Evolutionary conservation across 2,888 invertebrate species (phyloP).

Genomic region (Parnassius glacialis): DNA sequence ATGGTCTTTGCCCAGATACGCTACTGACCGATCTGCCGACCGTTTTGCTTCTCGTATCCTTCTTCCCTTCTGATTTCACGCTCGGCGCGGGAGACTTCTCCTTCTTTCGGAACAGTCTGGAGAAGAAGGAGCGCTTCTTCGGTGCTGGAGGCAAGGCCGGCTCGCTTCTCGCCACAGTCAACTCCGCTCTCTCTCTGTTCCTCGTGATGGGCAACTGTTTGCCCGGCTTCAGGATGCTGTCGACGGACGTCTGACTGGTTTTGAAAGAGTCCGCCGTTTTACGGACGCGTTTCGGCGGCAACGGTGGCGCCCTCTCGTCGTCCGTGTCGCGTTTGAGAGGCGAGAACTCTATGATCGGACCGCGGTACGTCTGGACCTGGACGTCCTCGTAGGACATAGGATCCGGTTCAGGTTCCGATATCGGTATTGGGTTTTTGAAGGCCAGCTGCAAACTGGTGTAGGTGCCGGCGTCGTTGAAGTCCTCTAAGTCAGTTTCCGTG

Average conservation of each 20-base stretch:
- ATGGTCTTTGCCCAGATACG: conserved; percentile 81
- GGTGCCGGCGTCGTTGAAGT: conserved; percentile 88
- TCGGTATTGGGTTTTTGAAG: conserved; percentile 89
- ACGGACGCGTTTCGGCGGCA: conserved; percentile 89
- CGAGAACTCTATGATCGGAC: conserved; percentile 77
- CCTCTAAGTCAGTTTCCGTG: conserved; percentile 78
- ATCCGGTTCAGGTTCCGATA: conserved; percentile 70
- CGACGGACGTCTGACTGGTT: conserved; percentile 68
- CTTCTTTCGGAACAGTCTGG: conserved; percentile 67
- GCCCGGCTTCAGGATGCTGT: conserved; percentile 65
- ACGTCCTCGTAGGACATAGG: conserved; percentile 82
- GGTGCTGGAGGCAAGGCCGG: conserved; percentile 66
- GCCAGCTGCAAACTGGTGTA: conserved; percentile 93
- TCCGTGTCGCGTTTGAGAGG: conserved; percentile 79
- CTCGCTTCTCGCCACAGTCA: conserved; percentile 61
- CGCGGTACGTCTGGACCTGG: conserved; percentile 67
- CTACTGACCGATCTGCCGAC: conserved; percentile 82
- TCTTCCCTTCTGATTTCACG: conserved; percentile 59
- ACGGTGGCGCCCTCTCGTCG: conserved; percentile 84
- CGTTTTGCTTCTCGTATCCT: conserved; percentile 59
- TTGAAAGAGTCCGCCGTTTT: conserved; percentile 72
- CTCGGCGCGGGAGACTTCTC: conserved; percentile 73
- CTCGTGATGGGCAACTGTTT: conserved; percentile 56
- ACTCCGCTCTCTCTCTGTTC: conserved; percentile 43
- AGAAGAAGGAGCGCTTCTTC: conserved; percentile 74